Percentiles rank a stretch among this genome's conserved stretches.
Evolutionary conservation across 2,113 vertebrate genomes (phyloP).

Genomic region (Muscicapa adusta): DNA sequence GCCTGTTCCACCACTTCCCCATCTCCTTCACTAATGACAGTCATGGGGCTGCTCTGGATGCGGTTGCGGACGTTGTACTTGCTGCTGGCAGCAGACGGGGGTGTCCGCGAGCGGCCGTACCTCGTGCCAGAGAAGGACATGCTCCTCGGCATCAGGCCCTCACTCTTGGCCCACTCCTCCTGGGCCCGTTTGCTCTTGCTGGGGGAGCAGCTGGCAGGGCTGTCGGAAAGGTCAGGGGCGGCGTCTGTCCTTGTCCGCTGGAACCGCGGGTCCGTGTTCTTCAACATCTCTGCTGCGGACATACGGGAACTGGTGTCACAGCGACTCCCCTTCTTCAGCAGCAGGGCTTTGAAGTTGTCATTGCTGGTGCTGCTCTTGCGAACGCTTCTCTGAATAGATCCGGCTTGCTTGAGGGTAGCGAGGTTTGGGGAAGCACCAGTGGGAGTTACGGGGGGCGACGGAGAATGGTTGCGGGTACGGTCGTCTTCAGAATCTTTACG

Average conservation of each 20-base stretch:
- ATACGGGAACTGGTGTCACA: constrained; percentile 89
- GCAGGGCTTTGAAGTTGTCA: constrained; percentile 97
- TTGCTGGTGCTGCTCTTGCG: constrained; percentile 95
- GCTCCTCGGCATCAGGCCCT: constrained; percentile 80
- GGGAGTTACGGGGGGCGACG: constrained; percentile 88
- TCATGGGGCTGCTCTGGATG: constrained; percentile 97
- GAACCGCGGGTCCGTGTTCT: constrained; percentile 87
- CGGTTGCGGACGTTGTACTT: constrained; percentile 89
- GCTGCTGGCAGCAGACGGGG: constrained; percentile 95
- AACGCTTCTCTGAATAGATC: constrained; percentile 89
- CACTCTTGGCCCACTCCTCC: constrained; percentile 88
- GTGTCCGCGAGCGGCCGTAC: constrained; percentile 87
- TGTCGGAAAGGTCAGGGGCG: constrained; percentile 54
- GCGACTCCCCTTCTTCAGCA: constrained; percentile 93
- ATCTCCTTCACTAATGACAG: constrained; percentile 93
- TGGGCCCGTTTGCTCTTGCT: constrained; percentile 75
- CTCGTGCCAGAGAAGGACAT: constrained; percentile 79
- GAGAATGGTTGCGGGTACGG: constrained; percentile 74
- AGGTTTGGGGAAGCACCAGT: constrained; percentile 73
- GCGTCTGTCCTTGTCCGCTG: constrained; percentile 79
- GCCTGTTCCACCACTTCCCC: constrained; percentile 80
- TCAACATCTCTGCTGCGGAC: constrained; percentile 94
- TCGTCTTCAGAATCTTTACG: constrained; percentile 95
- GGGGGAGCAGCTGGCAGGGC: constrained; percentile 70
- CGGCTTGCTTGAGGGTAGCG: constrained; percentile 75